Evolutionary conservation across 2,113 vertebrate species (phyloP).

Genomic region (Thryonomys swinderianus): DNA sequence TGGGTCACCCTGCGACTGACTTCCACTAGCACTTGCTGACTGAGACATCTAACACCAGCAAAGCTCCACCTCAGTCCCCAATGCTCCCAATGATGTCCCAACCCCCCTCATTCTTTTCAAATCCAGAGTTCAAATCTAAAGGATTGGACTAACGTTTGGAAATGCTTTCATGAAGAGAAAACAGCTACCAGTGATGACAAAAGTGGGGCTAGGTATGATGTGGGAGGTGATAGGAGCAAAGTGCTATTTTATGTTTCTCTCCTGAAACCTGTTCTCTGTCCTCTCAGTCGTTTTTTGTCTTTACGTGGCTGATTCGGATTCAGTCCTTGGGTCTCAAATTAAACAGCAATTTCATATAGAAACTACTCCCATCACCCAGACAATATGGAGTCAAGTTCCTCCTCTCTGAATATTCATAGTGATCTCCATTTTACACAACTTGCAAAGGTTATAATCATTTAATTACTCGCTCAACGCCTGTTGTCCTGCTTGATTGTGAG

Average conservation of each 20-base stretch:
- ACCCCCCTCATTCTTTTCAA: neutral
- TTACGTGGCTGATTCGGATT: neutral
- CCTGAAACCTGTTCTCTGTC: neutral
- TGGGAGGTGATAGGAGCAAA: neutral
- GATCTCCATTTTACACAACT: slow-evolving; percentile 30
- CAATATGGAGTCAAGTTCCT: neutral
- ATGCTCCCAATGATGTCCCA: neutral
- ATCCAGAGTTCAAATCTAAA: neutral
- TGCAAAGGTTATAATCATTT: neutral
- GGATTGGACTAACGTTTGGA: neutral
- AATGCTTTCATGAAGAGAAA: neutral
- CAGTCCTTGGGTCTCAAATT: slow-evolving; percentile 1
- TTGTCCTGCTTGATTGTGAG: neutral
- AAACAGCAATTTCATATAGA: neutral
- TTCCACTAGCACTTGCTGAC: neutral
- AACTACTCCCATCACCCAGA: neutral
- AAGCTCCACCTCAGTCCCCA: neutral
- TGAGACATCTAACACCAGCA: neutral
- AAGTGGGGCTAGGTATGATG: neutral
- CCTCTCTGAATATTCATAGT: neutral
- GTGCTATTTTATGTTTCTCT: neutral
- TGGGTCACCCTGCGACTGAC: neutral
- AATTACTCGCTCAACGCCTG: neutral
- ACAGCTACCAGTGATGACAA: neutral
- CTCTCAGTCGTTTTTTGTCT: neutral